Conservation (phyloP, 2,888 invertebrate species). For the Coleophora flavipennella region DNA sequence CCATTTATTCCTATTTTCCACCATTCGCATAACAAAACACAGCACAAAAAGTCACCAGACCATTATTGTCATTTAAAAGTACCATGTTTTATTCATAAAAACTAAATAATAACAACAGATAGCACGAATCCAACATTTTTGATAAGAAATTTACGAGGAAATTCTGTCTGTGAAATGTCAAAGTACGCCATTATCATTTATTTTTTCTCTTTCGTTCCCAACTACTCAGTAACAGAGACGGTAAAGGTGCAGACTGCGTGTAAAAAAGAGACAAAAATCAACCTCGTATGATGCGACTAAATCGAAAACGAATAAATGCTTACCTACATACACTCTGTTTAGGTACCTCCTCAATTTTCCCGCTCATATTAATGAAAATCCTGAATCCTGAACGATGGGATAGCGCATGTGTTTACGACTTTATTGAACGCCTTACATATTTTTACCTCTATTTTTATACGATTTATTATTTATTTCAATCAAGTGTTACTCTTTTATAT, state of each 20-base stretch:
- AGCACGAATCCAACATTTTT: slow-evolving; percentile 36
- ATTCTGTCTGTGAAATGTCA: slow-evolving; percentile 44
- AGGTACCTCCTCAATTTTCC: slow-evolving; percentile 18
- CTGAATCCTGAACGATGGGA: slow-evolving; percentile 34
- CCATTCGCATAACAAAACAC: slow-evolving; percentile 13
- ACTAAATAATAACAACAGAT: slow-evolving; percentile 25
- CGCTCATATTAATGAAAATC: slow-evolving; percentile 23
- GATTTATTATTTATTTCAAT: not conserved
- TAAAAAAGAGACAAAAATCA: slow-evolving; percentile 26
- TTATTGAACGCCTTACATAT: slow-evolving; percentile 57
- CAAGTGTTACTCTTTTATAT: too few species aligned
- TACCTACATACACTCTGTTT: too few species aligned
- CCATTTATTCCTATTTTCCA: slow-evolving; percentile 11
- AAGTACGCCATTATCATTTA: slow-evolving; percentile 52
- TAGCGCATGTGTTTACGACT: slow-evolving; percentile 61
- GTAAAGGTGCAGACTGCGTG: slow-evolving; percentile 7
- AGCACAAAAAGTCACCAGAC: slow-evolving; percentile 9
- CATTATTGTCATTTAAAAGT: slow-evolving; percentile 16
- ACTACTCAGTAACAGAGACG: slow-evolving; percentile 33
- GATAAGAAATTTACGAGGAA: slow-evolving; percentile 34
- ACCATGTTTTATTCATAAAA: slow-evolving; percentile 45
- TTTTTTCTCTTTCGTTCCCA: slow-evolving; percentile 28
- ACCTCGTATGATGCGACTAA: slow-evolving; percentile 26
- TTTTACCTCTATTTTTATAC: slow-evolving; percentile 52
- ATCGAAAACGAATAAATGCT: slow-evolving; percentile 14